phyloP scores from a whole-genome alignment of 2,888 invertebrate species.

The Tenthredo distinguenda region DNA sequence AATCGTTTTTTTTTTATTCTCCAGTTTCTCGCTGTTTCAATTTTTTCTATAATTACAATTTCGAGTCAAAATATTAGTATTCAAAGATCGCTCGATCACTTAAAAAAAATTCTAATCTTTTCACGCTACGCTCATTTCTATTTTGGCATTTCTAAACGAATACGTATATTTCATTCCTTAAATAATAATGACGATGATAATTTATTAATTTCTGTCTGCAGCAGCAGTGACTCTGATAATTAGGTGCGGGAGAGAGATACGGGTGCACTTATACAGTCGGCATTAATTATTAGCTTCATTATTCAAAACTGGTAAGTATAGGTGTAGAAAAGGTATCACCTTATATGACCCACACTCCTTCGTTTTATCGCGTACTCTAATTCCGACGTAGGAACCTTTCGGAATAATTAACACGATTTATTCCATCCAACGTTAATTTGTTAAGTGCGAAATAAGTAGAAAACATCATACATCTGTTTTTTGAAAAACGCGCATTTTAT shows the following conservation, averaged over 20 bases:
- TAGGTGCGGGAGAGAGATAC: not conserved
- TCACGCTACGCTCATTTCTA: no score
- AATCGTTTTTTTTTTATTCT: no score
- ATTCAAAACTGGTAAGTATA: not conserved
- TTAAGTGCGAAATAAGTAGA: no score
- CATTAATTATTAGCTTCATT: constrained; percentile 16
- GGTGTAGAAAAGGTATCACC: not conserved
- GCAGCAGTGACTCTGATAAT: not conserved
- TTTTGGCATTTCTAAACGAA: no score
- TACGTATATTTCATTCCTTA: not conserved
- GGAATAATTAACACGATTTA: not conserved
- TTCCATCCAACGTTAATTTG: not conserved
- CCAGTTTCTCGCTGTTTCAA: no score
- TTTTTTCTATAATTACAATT: no score
- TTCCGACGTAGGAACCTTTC: not conserved
- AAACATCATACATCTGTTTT: no score
- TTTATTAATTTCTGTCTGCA: not conserved
- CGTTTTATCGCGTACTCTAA: not conserved
- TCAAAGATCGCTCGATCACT: no score
- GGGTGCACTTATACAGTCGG: not conserved
- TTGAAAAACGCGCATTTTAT: not conserved
- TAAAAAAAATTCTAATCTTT: no score
- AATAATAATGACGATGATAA: not conserved
- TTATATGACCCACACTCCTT: not conserved
- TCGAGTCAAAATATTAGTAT: no score